phyloP scores from a whole-genome alignment of 2,113 vertebrate genomes.

The Alexandromys fortis region DNA sequence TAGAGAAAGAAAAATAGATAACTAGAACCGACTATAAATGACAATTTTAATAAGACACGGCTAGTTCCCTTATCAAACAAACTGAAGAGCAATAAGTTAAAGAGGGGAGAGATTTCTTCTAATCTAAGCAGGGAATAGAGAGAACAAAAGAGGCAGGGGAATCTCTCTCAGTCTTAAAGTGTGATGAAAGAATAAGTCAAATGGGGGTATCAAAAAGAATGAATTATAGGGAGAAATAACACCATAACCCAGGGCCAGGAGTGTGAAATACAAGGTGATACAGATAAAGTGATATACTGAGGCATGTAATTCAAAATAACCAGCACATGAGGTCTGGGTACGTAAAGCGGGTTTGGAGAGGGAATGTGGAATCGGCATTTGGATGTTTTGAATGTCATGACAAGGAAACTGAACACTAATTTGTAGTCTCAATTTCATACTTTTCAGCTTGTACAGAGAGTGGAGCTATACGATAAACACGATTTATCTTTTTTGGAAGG shows the following conservation, averaged over 20 bases:
- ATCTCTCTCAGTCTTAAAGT: not conserved
- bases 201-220: not conserved
- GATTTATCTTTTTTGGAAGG: not conserved
- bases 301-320: not conserved
- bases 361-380: not conserved
- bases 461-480: not conserved
- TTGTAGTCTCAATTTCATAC: constrained; percentile 5
- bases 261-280: not conserved
- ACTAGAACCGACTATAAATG: not conserved
- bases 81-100: not conserved
- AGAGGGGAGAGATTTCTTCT: not conserved
- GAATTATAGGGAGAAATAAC: not conserved
- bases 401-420: not conserved
- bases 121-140: not conserved
- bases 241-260: not conserved
- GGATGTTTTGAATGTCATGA: not conserved
- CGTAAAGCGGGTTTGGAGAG: not conserved
- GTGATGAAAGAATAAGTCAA: not conserved
- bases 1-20: constrained; percentile 11
- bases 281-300: not conserved
- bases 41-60: not conserved
- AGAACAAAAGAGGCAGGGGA: not conserved
- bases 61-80: not conserved
- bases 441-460: not conserved
- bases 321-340: not conserved